Conservation (phyloP, 2,113 vertebrate species). For the Hydropotes inermis region DNA sequence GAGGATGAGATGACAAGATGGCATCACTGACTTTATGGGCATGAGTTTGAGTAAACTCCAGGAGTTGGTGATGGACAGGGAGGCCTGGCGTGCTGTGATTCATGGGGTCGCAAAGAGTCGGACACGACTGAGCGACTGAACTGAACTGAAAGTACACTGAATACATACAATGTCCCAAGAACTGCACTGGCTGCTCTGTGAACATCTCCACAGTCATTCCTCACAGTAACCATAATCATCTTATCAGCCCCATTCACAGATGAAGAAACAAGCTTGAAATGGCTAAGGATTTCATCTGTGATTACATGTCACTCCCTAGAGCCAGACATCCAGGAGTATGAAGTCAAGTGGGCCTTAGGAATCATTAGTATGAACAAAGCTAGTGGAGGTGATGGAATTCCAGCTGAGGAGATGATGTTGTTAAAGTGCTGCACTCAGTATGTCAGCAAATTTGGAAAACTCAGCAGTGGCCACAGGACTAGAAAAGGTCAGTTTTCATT, state of each 20-base stretch:
- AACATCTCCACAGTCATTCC: not conserved
- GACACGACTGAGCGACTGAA: too few species aligned
- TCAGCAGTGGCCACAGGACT: not conserved
- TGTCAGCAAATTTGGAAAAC: not conserved
- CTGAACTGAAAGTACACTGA: not conserved
- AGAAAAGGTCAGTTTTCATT: not conserved
- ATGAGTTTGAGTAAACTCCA: too few species aligned
- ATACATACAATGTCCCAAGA: not conserved
- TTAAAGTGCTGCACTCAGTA: not conserved
- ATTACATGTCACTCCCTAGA: not conserved
- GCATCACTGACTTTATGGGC: too few species aligned
- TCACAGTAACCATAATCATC: not conserved
- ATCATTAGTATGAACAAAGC: not conserved
- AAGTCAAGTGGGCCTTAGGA: not conserved
- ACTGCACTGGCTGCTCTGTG: not conserved
- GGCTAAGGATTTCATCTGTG: not conserved
- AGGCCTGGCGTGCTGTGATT: too few species aligned
- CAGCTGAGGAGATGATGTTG: not conserved
- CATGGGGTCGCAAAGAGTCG: too few species aligned
- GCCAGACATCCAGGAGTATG: not conserved
- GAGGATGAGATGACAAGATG: too few species aligned
- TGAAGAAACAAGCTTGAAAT: not conserved
- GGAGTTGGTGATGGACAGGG: too few species aligned
- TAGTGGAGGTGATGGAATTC: not conserved
- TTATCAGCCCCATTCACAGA: not conserved